Base-by-base conservation (phyloP, 2,797 vertebrate genomes). In the Molossus alvarezi region DNA sequence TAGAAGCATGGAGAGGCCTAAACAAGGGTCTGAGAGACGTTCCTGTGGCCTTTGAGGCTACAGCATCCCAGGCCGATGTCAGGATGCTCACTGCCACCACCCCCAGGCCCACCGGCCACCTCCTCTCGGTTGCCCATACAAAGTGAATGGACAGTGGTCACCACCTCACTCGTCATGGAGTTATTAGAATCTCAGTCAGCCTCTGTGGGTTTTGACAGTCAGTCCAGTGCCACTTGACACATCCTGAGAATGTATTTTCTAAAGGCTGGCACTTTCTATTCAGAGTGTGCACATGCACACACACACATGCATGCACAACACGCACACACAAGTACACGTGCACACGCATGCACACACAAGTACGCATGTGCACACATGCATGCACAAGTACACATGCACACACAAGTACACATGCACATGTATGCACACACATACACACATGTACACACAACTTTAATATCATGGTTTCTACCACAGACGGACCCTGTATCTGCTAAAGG, bases 161-260 rank as follows among this genome's bases (percentile, higher is more conserved):
- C 69, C 48, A 15, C 25, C 87, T 23, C 9, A 0, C 12, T 23
- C 3, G 0, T 17, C 21, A 12, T 3, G 0, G 9, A 1, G 33
- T 2, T 8, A 7, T 14, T 3, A 9, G 53, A 15, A 5, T 8
- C 79, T 29, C 51, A 1, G 9, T 5, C 1, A 1, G 67, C 55
- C 29, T 57, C 45, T 0, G 14, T 1, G 10, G 18, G 33, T 29
- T 41, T 62, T 23, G 9, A 9, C 27, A 17, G 21, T 2, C 27
- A 17, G 21, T 2, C 41, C 3, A 5, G 15, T 37, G 3, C 20
- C 7, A 29, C 20, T 13, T 1, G 45, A n/a, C 23, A 13, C 25
- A 4, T 14, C 8, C 48, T 29, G 7, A 60, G 58, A 18, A 5
- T 4, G 5, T 18, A 15, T 9, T 25, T 27, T 27, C 69, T 17